Evolutionary conservation across 2,888 invertebrate genomes (phyloP), one percentile per base, ranked within the genome.

Genomic region (Drosophila aldrichi): DNA sequence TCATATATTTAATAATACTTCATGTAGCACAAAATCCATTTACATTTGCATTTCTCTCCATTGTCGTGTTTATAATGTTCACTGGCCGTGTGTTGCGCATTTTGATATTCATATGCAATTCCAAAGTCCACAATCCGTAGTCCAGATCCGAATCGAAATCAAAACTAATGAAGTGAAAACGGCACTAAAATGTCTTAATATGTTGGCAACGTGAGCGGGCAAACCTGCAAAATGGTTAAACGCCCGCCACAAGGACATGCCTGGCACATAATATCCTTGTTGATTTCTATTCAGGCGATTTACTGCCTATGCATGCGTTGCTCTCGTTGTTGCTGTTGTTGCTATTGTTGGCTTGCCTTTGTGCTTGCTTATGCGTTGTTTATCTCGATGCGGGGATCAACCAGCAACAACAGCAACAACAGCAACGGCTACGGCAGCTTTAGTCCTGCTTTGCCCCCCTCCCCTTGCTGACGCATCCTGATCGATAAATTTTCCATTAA

Each of bases 401-500:
- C 68, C 51, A 52, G 2, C 34, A 66, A 48, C 38, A 52, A 22
- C 34, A 38, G 52, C 34, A 36, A 22, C 51, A 52, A 3, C 32
- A 62, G 54, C 36, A 51, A 22, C 3, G 25, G 10, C 20, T 62
- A 49, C 32, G 54, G 64, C 57, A 63, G 66, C 46, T 32, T 61
- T 71, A 51, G 70, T 60, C 56, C 66, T 63, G 57, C 36, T 18
- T 7, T 16, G 5, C 29, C 25, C 32, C 32, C 55, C 20, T 46
- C 43, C 43, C 32, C 55, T 18, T 46, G 40, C 43, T 36, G 56
- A 64, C 72, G 52, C 56, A 83, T 84, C 81, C 82, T 89, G 88
- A 91, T 92, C 92, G 92, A 92, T 92, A 92, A 90, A 92, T 88
- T 92, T 91, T 82, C 89, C 91, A 92, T 92, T 92, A 91, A 91